These are phyloP conservation scores for Ichneumon xanthorius DNA, from an alignment of 2,888 invertebrate species.

Conservation along the genomic window DNA sequence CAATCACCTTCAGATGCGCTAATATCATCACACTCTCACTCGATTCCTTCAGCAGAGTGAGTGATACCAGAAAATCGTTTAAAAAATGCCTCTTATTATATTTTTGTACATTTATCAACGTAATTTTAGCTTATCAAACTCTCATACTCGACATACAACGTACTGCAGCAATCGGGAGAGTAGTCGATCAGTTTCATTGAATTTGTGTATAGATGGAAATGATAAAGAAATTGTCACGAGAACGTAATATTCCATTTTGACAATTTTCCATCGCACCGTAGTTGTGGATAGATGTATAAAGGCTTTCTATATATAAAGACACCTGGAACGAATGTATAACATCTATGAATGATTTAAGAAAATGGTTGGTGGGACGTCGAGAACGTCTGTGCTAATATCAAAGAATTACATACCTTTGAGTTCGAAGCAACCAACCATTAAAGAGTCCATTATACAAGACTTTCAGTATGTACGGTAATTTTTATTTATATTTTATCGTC, in stretches of 20 bases:
- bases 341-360: neutral
- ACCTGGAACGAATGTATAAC: neutral
- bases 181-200: neutral
- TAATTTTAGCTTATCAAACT: conserved; percentile 66
- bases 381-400: neutral
- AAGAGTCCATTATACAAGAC: neutral
- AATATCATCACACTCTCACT: conserved; percentile 70
- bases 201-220: neutral
- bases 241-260: neutral
- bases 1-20: conserved; percentile 69
- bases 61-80: conserved; percentile 14
- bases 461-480: neutral
- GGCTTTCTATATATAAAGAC: neutral
- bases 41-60: conserved; percentile 70
- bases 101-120: neutral
- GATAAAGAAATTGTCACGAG: neutral
- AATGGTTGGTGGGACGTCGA: neutral
- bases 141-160: conserved; percentile 70
- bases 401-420: neutral
- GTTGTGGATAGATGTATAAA: neutral
- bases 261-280: neutral
- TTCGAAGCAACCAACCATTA: neutral
- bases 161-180: conserved; percentile 60
- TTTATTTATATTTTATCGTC: neutral
- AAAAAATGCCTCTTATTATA: neutral